phyloP scores from a whole-genome alignment of 1,140 invertebrate species.

The Neodiprion lecontei region DNA sequence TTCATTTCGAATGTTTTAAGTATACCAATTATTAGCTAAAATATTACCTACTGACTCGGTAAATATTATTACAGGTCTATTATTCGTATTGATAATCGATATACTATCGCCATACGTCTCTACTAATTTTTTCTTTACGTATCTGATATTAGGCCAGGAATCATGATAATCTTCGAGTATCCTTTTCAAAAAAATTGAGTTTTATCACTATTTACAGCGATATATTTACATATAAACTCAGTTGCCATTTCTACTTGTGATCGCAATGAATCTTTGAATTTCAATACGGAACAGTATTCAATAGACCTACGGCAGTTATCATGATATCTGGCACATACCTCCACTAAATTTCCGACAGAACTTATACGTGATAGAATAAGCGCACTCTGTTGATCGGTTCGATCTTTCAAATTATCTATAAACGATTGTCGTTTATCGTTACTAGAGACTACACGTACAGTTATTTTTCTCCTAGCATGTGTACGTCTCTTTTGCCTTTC shows the following conservation, averaged over 20 bases:
- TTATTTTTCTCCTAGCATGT: too few species aligned
- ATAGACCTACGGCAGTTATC: background rate
- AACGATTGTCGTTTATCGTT: too few species aligned
- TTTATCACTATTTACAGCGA: background rate
- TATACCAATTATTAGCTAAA: conserved; percentile 27
- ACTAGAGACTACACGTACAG: too few species aligned
- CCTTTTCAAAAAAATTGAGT: too few species aligned
- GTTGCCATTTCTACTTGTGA: background rate
- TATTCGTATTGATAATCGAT: background rate
- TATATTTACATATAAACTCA: conserved; percentile 1
- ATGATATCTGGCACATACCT: background rate
- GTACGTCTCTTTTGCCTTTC: too few species aligned
- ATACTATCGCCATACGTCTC: background rate
- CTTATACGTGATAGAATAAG: too few species aligned
- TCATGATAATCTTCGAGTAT: background rate
- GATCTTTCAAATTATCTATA: too few species aligned
- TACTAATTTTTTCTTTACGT: background rate
- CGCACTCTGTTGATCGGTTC: too few species aligned
- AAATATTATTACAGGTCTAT: conserved; percentile 23
- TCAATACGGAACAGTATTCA: background rate
- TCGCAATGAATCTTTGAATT: background rate
- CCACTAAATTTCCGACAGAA: background rate
- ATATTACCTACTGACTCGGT: conserved; percentile 10
- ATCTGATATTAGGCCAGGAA: background rate
- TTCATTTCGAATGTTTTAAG: conserved; percentile 15